phyloP scores from a whole-genome alignment of 2,113 vertebrate species.

The Archilochus colubris region DNA sequence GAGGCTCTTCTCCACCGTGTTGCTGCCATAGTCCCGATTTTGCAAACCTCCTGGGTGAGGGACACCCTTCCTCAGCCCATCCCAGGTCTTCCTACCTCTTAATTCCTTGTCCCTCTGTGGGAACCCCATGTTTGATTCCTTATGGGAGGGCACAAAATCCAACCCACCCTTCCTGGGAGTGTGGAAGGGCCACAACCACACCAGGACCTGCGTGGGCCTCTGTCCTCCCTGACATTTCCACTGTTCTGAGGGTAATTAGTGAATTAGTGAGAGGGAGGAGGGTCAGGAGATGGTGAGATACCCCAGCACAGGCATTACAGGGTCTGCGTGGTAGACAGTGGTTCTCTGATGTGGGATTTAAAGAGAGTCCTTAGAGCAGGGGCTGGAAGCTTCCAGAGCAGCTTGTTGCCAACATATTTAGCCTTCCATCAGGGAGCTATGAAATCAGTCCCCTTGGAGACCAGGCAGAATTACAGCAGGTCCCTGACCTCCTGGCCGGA shows the following conservation, averaged over 20 bases:
- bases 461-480: background rate
- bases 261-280: background rate
- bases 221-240: background rate
- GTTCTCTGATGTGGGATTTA: background rate
- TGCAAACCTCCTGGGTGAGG: fast-evolving
- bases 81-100: background rate
- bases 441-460: background rate
- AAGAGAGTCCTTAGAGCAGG: background rate
- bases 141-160: background rate
- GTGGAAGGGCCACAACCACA: background rate
- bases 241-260: background rate
- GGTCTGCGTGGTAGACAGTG: fast-evolving
- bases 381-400: conserved; percentile 4
- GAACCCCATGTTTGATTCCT: fast-evolving
- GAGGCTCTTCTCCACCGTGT: fast-evolving
- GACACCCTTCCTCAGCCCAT: no score
- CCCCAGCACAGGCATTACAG: no score
- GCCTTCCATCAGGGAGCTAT: background rate
- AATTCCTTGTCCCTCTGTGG: background rate
- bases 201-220: background rate
- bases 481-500: background rate
- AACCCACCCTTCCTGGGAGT: no score
- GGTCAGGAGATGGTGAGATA: background rate
- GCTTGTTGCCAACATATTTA: background rate
- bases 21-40: background rate